These are phyloP conservation scores for Tetramorium alpestre DNA, from an alignment of 1,140 invertebrate genomes.

Conservation along the genomic window DNA sequence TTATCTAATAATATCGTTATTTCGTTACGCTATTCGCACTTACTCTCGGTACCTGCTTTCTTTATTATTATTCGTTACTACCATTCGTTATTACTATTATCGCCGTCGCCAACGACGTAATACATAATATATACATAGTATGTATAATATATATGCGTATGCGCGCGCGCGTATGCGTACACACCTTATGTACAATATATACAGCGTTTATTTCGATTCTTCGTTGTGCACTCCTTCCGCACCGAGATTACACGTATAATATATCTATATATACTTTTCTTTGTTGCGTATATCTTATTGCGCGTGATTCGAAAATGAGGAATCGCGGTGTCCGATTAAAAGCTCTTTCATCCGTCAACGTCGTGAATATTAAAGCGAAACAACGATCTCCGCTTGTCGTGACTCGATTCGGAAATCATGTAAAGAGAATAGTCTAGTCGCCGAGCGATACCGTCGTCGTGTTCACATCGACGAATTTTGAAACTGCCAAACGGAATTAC, in stretches of 20 bases:
- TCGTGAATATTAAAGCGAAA: slow-evolving; percentile 10
- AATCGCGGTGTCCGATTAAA: slow-evolving; percentile 16
- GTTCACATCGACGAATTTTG: slow-evolving; percentile 11
- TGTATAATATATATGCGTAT: slow-evolving; percentile 29
- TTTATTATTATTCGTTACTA: slow-evolving; percentile 61
- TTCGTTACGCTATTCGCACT: slow-evolving; percentile 61
- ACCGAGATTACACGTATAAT: slow-evolving; percentile 3
- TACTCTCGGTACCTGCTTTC: slow-evolving; percentile 53
- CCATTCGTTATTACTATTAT: slow-evolving; percentile 45
- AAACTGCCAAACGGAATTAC: background rate
- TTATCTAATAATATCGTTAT: slow-evolving; percentile 71
- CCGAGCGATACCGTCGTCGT: background rate
- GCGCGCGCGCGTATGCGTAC: background rate
- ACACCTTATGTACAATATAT: slow-evolving; percentile 66
- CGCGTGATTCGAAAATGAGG: slow-evolving; percentile 49
- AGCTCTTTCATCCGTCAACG: slow-evolving; percentile 7
- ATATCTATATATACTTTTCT: background rate
- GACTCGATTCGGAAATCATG: background rate
- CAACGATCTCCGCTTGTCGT: background rate
- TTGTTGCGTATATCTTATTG: slow-evolving; percentile 47
- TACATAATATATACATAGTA: slow-evolving; percentile 61
- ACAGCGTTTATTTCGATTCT: slow-evolving; percentile 41
- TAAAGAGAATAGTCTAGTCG: background rate
- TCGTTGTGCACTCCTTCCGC: slow-evolving; percentile 15
- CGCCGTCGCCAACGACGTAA: slow-evolving; percentile 43